Percentiles rank a stretch among this genome's conserved stretches.
These are phyloP conservation scores for Mesopsocus fuscifrons DNA, from an alignment of 2,888 invertebrate species.

Conservation along the genomic window DNA sequence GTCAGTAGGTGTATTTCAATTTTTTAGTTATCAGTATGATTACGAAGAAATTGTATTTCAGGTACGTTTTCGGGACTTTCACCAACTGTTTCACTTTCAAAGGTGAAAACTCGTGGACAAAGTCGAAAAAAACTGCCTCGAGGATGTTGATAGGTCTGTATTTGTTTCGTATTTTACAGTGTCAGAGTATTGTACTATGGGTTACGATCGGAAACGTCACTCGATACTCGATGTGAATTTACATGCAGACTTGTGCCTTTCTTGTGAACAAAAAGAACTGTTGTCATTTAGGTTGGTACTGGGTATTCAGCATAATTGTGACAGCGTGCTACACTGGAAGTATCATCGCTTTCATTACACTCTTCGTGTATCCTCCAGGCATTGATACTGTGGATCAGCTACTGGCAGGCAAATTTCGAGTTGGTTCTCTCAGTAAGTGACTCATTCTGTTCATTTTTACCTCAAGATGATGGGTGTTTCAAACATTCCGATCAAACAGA, in stretches of 20 bases:
- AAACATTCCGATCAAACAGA: too few species aligned
- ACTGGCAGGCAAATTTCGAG: constrained; percentile 41
- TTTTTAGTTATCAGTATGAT: too few species aligned
- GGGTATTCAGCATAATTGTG: constrained; percentile 71
- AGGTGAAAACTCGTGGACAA: constrained; percentile 50
- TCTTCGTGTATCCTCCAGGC: constrained; percentile 55
- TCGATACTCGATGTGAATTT: too few species aligned
- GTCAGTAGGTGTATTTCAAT: too few species aligned
- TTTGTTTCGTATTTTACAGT: too few species aligned
- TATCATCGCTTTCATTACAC: constrained; percentile 65
- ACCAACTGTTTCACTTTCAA: constrained; percentile 51
- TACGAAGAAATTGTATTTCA: too few species aligned
- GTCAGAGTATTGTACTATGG: too few species aligned
- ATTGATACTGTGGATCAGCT: constrained; percentile 49
- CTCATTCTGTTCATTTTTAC: neutral
- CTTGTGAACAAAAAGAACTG: too few species aligned
- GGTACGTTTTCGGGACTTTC: constrained; percentile 63
- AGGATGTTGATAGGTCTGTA: constrained; percentile 46
- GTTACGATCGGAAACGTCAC: too few species aligned
- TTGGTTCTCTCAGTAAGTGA: constrained; percentile 46
- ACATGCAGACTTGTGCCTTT: too few species aligned
- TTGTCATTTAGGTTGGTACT: constrained; percentile 66
- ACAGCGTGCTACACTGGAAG: constrained; percentile 70
- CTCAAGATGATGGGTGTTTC: neutral
- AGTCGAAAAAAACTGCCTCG: constrained; percentile 45